These are phyloP conservation scores for Thymelicus acteon DNA, from an alignment of 2,888 invertebrate species.

Conservation along the genomic window DNA sequence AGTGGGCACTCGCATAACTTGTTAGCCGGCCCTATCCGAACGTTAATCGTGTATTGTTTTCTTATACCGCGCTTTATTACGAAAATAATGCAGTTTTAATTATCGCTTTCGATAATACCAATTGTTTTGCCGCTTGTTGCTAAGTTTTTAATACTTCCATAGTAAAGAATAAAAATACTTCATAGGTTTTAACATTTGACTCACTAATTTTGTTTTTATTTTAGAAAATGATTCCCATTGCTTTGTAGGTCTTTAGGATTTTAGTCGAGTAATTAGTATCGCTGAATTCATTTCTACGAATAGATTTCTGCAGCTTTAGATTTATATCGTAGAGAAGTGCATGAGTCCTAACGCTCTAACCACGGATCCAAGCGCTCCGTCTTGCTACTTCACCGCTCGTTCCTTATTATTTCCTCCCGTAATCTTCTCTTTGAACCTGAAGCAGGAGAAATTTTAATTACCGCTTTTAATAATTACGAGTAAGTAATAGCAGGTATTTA, in stretches of 20 bases:
- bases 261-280: too few species aligned
- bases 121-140: too few species aligned
- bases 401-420: constrained; percentile 6
- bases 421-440: constrained; percentile 5
- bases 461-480: constrained; percentile 7
- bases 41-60: background rate
- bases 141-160: too few species aligned
- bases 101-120: background rate
- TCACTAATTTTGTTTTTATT: too few species aligned
- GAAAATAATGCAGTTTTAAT: background rate
- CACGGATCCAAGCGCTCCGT: background rate
- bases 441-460: constrained; percentile 5
- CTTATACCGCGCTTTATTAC: background rate
- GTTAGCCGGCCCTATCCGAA: background rate
- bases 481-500: background rate
- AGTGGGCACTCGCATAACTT: background rate
- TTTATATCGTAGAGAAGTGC: background rate
- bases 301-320: background rate
- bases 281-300: background rate
- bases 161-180: too few species aligned
- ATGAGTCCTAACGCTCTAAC: background rate
- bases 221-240: too few species aligned
- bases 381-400: constrained; percentile 1
- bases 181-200: too few species aligned
- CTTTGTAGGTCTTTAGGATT: too few species aligned